Base-by-base conservation (phyloP, 2,888 invertebrate genomes). In the Eumerus sabulonum region DNA sequence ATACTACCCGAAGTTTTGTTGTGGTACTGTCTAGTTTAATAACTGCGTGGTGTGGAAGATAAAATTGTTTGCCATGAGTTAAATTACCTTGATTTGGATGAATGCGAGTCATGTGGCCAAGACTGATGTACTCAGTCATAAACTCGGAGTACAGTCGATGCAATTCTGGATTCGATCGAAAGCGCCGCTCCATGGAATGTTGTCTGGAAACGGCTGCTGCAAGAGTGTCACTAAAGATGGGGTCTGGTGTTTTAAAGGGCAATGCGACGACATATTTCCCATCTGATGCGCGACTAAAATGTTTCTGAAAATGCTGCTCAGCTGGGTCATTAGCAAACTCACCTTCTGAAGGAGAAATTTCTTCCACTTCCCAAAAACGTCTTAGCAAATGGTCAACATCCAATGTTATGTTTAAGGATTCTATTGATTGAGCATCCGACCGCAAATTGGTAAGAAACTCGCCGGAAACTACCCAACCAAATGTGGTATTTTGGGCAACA, bases 201-300 rank as follows among this genome's bases (percentile, higher is more conserved):
- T n/a, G n/a, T n/a, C n/a, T n/a, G n/a, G n/a, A n/a, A n/a, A n/a
- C n/a, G n/a, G n/a, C n/a, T n/a, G n/a, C n/a, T n/a, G n/a, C n/a
- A n/a, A n/a, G n/a, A n/a, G n/a, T n/a, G n/a, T n/a, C n/a, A n/a
- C n/a, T 1, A n/a, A 70, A 71, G 1, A 36, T 18, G 11, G 53
- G 47, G 5, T 50, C 5, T 4, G 53, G 9, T 1, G 27, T 7
- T 53, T 71, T 71, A 1, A 63, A 63, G 9, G 56, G 57, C 9
- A 63, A 35, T 11, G 50, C 17, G 9, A 63, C 56, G 48, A 71
- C 42, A 45, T 63, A 71, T 63, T 72, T 72, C 0, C 56, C 56
- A 44, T 44, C 42, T 3, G 63, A 13, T 9, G 63, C 19, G 11
- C 50, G 50, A 57, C 16, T n/a, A 12, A 48, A 40, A 9, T 36